Evolutionary conservation across 2,113 vertebrate genomes (phyloP).

Genomic region (Carlito syrichta): DNA sequence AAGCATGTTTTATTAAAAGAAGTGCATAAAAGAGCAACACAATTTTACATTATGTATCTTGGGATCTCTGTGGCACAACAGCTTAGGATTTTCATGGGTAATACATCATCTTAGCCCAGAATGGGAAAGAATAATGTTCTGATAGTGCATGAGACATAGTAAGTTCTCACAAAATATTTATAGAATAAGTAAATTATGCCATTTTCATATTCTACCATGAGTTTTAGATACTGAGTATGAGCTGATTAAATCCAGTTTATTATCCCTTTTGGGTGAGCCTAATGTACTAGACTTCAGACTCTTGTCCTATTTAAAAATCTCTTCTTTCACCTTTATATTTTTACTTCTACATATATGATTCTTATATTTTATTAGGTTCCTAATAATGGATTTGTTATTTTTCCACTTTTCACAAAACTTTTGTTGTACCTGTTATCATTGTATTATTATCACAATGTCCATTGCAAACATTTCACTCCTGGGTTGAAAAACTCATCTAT

Average conservation of each 20-base stretch:
- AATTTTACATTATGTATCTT: background rate
- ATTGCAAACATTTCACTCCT: background rate
- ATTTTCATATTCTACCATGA: background rate
- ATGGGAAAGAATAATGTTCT: background rate
- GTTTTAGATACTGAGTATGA: background rate
- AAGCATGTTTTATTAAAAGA: background rate
- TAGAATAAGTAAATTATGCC: background rate
- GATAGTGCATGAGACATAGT: background rate
- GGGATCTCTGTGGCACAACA: background rate
- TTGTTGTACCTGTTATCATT: background rate
- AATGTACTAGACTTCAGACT: background rate
- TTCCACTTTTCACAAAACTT: background rate
- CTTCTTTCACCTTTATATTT: background rate
- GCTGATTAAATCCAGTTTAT: background rate
- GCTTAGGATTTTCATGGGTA: background rate
- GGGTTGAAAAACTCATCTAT: background rate
- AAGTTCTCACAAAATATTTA: background rate
- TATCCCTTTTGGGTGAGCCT: background rate
- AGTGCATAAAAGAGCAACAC: background rate
- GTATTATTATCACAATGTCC: background rate
- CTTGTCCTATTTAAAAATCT: background rate
- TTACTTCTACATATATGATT: background rate
- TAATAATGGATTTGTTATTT: background rate
- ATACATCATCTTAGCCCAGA: background rate
- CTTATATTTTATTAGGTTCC: background rate